Conservation (phyloP, 2,888 invertebrate genomes). For the Drosophila aldrichi region DNA sequence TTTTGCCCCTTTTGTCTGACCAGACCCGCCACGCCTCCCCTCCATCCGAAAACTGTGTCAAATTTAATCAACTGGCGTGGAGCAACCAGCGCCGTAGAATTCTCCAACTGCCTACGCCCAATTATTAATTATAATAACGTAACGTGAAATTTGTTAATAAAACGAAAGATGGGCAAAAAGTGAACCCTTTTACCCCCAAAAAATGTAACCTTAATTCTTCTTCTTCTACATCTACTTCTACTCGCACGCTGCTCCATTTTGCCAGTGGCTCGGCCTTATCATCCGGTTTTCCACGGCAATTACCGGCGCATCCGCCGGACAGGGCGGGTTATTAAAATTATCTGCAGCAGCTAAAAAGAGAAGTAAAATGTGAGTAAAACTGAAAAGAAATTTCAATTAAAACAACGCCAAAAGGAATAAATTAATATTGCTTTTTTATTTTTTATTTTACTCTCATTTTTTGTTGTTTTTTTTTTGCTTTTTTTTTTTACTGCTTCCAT, state of each 20-base stretch:
- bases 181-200: slow-evolving; percentile 57
- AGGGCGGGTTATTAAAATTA: slow-evolving; percentile 76
- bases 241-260: background rate
- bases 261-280: slow-evolving; percentile 2
- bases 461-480: background rate
- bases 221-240: background rate
- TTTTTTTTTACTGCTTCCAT: slow-evolving; percentile 32
- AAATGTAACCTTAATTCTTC: slow-evolving; percentile 7
- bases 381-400: slow-evolving; percentile 73
- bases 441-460: background rate
- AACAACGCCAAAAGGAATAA: slow-evolving; percentile 75
- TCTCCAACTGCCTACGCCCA: slow-evolving; percentile 41
- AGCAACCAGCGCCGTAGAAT: slow-evolving; percentile 47
- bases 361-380: slow-evolving; percentile 30
- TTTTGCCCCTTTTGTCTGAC: slow-evolving; percentile 40
- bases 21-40: background rate
- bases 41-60: slow-evolving; percentile 61
- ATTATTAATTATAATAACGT: slow-evolving; percentile 72
- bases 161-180: slow-evolving; percentile 53
- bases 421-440: slow-evolving; percentile 62
- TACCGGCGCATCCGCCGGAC: slow-evolving; percentile 57
- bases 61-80: slow-evolving; percentile 73
- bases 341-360: slow-evolving; percentile 55
- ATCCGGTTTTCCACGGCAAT: slow-evolving; percentile 52
- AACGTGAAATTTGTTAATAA: slow-evolving; percentile 78